Percentiles rank a stretch among this genome's conserved stretches.
phyloP scores from a whole-genome alignment of 23 tunicate genomes.

The Trididemnum clinides region DNA sequence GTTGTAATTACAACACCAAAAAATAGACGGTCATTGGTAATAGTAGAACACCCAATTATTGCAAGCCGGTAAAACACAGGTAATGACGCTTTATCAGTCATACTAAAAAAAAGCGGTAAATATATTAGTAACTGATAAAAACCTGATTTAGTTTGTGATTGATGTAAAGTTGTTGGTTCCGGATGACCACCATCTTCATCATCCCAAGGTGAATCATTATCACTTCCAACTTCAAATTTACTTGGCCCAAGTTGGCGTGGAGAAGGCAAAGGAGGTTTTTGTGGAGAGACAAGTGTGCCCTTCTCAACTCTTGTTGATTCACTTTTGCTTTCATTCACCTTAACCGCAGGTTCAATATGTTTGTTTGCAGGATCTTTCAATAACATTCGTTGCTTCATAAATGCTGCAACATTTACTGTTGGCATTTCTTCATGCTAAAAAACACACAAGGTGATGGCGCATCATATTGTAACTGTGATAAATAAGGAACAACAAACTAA shows the following conservation, averaged over 20 bases:
- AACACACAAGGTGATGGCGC: background rate
- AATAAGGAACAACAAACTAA: too few relatives aligned
- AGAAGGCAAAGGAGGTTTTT: constrained; percentile 73
- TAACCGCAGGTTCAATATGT: too few relatives aligned
- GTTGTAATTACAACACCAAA: too few relatives aligned
- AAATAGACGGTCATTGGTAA: too few relatives aligned
- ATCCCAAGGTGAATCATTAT: constrained; percentile 80
- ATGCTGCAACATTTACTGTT: constrained; percentile 38
- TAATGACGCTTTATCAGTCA: too few relatives aligned
- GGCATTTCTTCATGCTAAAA: background rate
- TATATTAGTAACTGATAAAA: background rate
- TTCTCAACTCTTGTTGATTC: too few relatives aligned
- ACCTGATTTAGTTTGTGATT: background rate
- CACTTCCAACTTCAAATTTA: background rate
- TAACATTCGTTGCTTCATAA: constrained; percentile 38
- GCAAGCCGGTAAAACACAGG: too few relatives aligned
- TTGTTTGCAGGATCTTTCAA: too few relatives aligned
- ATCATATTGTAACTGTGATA: background rate
- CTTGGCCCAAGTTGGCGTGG: background rate
- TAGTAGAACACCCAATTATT: too few relatives aligned
- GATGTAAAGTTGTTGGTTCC: too few relatives aligned
- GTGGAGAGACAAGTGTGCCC: constrained; percentile 65
- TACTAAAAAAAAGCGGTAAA: background rate
- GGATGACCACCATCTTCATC: constrained; percentile 45
- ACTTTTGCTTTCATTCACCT: constrained; percentile 16